Base-by-base conservation (phyloP, 1,140 invertebrate species). In the Drosophila sturtevanti region DNA sequence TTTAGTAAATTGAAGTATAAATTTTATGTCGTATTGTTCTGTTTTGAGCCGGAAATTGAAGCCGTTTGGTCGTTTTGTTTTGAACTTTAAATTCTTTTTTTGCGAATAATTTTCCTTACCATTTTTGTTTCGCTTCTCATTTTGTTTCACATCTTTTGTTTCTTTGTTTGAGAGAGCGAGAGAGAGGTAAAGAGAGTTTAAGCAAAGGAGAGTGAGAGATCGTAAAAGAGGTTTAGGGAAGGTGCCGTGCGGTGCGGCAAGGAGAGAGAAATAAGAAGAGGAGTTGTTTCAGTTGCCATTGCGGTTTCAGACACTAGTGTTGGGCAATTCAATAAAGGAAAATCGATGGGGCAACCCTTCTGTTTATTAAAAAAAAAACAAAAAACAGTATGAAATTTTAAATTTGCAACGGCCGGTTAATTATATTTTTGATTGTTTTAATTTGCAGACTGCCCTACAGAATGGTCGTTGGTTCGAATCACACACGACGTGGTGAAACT, bases 401-500 rank as follows among this genome's bases (percentile, higher is more conserved):
- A 34, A n/a, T 14, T 60, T 10, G 9, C 24, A 48, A 51, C n/a
- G 0, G 24, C 5, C 11, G 18, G 14, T 6, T 22, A 18, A 21
- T 14, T 55, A 11, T 48, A 12, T 55, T 58, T 21, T 31, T 9
- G n/a, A 48, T 59, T 27, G 14, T 21, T 9, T 21, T 1, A n/a
- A 4, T 60, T 79, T 81, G 4, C 74, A 91, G 90, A 89, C 68
- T 89, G 70, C 75, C 79, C 14, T 73, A 66, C 80, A 90, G 82
- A 90, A 91, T 91, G 90, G 90, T 91, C 79, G 90, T 91, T 75
- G 90, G 89, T 56, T 91, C 90, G 60, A 91, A 86, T 87, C 84
- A 91, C 58, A 84, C 85, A 62, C 90, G 90, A 54, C 90, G 90
- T 64, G 68, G 87, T 78, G 86, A 89, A 67, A 91, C 82, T 80